These are phyloP conservation scores for Dysmachus trigonus DNA, from an alignment of 2,888 invertebrate genomes.

Conservation along the genomic window DNA sequence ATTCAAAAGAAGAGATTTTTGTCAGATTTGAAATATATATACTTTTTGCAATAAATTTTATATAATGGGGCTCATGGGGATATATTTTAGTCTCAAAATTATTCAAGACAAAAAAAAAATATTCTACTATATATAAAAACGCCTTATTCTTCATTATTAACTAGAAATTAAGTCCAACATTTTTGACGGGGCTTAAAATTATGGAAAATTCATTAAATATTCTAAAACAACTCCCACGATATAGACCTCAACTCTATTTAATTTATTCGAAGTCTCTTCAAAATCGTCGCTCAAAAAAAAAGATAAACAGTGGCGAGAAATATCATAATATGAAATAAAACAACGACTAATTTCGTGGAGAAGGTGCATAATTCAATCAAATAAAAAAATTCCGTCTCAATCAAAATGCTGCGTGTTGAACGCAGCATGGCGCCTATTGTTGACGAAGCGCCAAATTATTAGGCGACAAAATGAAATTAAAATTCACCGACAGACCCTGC, in stretches of 20 bases:
- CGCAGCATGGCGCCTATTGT: background rate
- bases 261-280: background rate
- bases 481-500: background rate
- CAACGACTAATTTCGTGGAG: background rate
- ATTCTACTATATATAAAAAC: too few species aligned
- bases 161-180: too few species aligned
- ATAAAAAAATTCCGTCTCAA: background rate
- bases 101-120: too few species aligned
- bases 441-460: background rate
- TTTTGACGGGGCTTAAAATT: too few species aligned
- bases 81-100: too few species aligned
- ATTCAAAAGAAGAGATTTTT: too few species aligned
- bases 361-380: background rate
- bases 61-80: too few species aligned
- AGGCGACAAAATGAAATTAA: background rate
- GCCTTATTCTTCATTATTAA: too few species aligned
- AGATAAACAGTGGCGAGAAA: background rate
- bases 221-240: background rate
- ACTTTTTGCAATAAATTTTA: too few species aligned
- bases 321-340: background rate
- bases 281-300: background rate
- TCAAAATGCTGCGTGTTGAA: background rate
- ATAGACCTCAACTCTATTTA: background rate
- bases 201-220: background rate
- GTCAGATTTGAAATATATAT: too few species aligned